Evolutionary conservation across 2,797 vertebrate genomes (phyloP), one percentile per base, ranked within the genome.

Genomic region (Darevskia nairensis): DNA sequence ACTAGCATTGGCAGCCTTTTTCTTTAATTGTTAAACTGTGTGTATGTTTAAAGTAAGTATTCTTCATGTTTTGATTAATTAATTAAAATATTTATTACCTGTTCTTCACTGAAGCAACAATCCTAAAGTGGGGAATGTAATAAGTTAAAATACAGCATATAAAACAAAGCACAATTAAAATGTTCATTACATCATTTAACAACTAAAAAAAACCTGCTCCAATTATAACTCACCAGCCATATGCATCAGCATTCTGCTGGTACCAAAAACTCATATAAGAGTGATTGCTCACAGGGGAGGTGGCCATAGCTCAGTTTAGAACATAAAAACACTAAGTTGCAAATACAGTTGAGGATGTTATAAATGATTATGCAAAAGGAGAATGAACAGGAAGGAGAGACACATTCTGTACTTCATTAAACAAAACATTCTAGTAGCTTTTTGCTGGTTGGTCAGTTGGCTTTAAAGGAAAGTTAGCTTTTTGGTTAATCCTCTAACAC

Each of bases 391-490:
- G 39, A 82, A 82, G 35, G 59, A 66, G 41, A 35, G 59, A 39
- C 39, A 81, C 8, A 1, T 59, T 4, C n/a, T n/a, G 4, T 55
- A 72, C 69, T 72, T 72, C 17, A 72, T 35, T 72, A 17, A 6
- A 32, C 74, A 35, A 41, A 27, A 44, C 4, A 5, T 59, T 41
- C 68, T 86, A 39, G 39, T 84, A 83, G 50, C 82, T 94, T 23
- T 74, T 84, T 90, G 87, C 61, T 90, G 82, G 8, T 78, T 72
- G 29, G 69, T 80, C 90, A 89, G 61, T 7, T 2, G 64, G 85
- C 76, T 0, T 0, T 80, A 46, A 44, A 44, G 0, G 0, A 88
- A 85, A 92, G 83, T 59, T 91, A 68, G 1, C n/a, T 92, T 88
- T 85, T 4, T n/a, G 3, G 25, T 72, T 87, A 6, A 55, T 55